Base-by-base conservation (phyloP, 2,113 vertebrate genomes). In the Typhlomys cinereus region DNA sequence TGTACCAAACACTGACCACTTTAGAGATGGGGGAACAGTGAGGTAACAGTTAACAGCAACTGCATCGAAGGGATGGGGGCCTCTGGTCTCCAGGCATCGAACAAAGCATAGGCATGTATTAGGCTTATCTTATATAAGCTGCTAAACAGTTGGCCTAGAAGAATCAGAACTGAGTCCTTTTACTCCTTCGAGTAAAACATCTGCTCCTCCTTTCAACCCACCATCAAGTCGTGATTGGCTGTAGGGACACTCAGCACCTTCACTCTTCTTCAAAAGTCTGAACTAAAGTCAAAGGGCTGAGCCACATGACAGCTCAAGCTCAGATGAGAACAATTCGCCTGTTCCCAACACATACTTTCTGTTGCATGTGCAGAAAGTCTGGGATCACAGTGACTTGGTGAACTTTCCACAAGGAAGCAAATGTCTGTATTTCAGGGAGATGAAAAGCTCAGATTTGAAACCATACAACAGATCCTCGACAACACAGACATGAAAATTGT, bases 321-420 rank as follows among this genome's bases (percentile, higher is more conserved):
- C 74, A 79, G 71, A 44, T 57, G 59, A 85, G 17, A 69, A 25
- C 57, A 57, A 84, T 59, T 82, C 52, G 5, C 41, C 25, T 88
- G 12, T 90, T 88, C 67, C 17, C 12, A 88, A 57, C 13, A 17
- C 48, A 61, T n/a, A 59, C 3, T 69, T 61, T 93, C 81, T 73
- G 21, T 54, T 71, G 31, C 62, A 85, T 94, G 78, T 87, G 52
- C 9, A 75, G 89, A 88, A 74, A 70, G 23, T 88, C 41, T 94
- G 78, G 48, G 94, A 75, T 86, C 94, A 85, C 61, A n/a, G 23
- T 36, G 57, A 86, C 57, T 91, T 61, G 91, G 67, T 64, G 23
- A 94, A 67, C 39, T 59, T 71, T 91, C 79, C 85, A 52, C 52
- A 89, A 85, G n/a, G 50, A 89, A 90, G 87, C 41, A 86, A 88